These are phyloP conservation scores for Lophotriccus pileatus DNA, from an alignment of 2,797 vertebrate species.

Conservation along the genomic window DNA sequence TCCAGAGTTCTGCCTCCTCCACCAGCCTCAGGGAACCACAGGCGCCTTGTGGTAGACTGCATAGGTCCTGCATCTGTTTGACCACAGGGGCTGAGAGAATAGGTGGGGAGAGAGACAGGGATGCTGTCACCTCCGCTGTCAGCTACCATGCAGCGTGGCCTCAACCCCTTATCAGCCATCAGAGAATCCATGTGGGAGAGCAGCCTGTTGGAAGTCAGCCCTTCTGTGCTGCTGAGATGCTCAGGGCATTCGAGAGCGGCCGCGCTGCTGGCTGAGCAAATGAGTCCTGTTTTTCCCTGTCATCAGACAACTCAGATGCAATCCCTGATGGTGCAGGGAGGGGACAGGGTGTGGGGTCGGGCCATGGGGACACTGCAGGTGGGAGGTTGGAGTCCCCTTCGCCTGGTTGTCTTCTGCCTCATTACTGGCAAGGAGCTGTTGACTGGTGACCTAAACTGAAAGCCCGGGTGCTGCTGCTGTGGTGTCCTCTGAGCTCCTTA, in stretches of 20 bases:
- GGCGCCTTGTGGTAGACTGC: rapidly evolving
- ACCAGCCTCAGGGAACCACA: rapidly evolving
- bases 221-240: background rate
- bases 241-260: rapidly evolving
- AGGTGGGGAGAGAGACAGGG: background rate
- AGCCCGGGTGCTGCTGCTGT: rapidly evolving
- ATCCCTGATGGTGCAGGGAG: background rate
- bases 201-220: background rate
- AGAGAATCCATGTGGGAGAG: background rate
- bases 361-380: rapidly evolving
- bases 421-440: background rate
- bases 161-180: background rate
- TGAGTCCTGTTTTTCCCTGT: background rate
- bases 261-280: background rate
- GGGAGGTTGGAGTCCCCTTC: background rate
- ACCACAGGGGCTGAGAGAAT: background rate
- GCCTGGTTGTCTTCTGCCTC: background rate
- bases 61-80: background rate
- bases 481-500: background rate
- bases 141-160: background rate
- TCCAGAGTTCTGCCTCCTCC: background rate
- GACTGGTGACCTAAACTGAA: background rate
- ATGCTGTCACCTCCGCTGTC: background rate
- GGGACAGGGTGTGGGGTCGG: background rate
- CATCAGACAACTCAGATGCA: rapidly evolving